Percentiles rank a stretch among this genome's conserved stretches.
Evolutionary conservation across 2,797 vertebrate species (phyloP).

Genomic region (Steatocranus sp.): DNA sequence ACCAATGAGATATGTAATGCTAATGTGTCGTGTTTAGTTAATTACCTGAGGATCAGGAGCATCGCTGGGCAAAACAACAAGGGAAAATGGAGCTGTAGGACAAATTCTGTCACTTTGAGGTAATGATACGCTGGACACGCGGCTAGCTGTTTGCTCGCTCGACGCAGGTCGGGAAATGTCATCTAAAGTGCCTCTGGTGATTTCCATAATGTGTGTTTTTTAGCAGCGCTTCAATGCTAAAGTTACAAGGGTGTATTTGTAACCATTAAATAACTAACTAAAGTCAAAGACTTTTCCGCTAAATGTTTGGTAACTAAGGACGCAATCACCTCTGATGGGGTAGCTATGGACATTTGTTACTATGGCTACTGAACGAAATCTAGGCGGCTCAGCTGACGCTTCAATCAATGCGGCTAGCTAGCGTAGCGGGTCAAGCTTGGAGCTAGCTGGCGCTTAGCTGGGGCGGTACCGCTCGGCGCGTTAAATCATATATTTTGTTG

Average conservation of each 20-base stretch:
- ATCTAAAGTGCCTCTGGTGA: slow-evolving; percentile 76
- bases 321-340: slow-evolving; percentile 51
- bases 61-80: slow-evolving; percentile 78
- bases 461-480: background rate
- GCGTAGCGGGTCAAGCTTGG: slow-evolving; percentile 21
- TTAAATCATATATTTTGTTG: background rate
- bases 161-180: slow-evolving; percentile 79
- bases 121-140: slow-evolving; percentile 59
- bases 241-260: background rate
- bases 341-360: slow-evolving; percentile 52
- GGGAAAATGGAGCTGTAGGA: slow-evolving; percentile 18
- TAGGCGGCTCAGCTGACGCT: slow-evolving; percentile 41
- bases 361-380: slow-evolving; percentile 37
- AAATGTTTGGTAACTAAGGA: slow-evolving; percentile 50
- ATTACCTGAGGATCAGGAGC: slow-evolving; percentile 70
- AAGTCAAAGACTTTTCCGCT: background rate
- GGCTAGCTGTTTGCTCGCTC: slow-evolving; percentile 62
- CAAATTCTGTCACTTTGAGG: slow-evolving; percentile 55
- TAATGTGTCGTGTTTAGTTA: background rate
- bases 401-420: slow-evolving; percentile 27
- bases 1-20: background rate
- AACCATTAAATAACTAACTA: background rate
- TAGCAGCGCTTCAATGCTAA: background rate
- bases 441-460: slow-evolving; percentile 43
- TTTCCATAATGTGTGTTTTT: slow-evolving; percentile 70